These are phyloP conservation scores for Beroe forskalii DNA, from an alignment of 37 sponge, comb jelly and placozoan species.

Conservation along the genomic window DNA sequence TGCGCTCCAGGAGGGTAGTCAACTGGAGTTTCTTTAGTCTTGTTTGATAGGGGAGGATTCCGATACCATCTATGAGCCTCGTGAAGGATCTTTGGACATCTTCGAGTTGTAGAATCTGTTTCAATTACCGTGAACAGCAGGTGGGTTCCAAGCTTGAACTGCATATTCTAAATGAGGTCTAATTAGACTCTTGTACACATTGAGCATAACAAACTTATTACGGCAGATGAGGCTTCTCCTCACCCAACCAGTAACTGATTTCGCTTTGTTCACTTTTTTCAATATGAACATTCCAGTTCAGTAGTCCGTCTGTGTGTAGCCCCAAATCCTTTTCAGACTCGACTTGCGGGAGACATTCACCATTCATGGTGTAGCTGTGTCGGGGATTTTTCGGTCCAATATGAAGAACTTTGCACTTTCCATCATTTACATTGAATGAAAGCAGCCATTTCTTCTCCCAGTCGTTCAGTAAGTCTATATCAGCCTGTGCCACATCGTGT, in stretches of 20 bases:
- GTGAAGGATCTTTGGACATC: constrained; percentile 15
- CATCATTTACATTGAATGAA: constrained; percentile 20
- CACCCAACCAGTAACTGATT: background rate
- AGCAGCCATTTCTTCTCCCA: constrained; percentile 44
- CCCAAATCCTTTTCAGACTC: constrained; percentile 16
- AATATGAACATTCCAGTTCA: background rate
- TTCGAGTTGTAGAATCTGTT: background rate
- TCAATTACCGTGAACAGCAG: constrained; percentile 8
- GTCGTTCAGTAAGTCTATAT: background rate
- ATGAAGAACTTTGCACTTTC: constrained; percentile 25
- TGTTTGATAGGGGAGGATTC: background rate
- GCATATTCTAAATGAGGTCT: constrained; percentile 37
- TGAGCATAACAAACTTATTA: constrained; percentile 2
- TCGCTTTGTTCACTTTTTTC: constrained; percentile 14
- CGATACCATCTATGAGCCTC: background rate
- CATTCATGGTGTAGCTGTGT: background rate
- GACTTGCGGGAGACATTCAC: background rate
- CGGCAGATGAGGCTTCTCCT: background rate
- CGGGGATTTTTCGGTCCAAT: background rate
- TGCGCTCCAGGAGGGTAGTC: background rate
- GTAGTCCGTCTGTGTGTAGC: background rate
- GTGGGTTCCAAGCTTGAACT: constrained; percentile 12
- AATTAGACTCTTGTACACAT: background rate
- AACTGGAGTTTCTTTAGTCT: background rate
- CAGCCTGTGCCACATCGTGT: background rate